Percentiles rank a stretch among this genome's conserved stretches.
Conservation (phyloP, 2,797 vertebrate genomes). For the Nothura maculosa region DNA sequence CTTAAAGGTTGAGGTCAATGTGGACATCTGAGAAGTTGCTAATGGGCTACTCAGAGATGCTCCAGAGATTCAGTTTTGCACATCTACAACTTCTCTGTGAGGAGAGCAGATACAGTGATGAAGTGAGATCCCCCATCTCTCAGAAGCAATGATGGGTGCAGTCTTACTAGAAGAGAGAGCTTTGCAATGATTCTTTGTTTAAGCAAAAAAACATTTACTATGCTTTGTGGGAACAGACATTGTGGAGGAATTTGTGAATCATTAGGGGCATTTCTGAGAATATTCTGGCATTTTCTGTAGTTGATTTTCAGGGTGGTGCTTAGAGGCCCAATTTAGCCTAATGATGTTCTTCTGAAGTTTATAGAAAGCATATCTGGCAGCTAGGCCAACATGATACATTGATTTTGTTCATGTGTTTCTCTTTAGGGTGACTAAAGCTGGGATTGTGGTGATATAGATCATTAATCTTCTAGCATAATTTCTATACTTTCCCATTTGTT, state of each 20-base stretch:
- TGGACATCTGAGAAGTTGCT: not conserved
- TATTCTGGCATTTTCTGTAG: constrained; percentile 7
- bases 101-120: not conserved
- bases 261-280: not conserved
- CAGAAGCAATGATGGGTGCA: not conserved
- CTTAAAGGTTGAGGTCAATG: not conserved
- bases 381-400: constrained; percentile 43
- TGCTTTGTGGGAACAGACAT: not conserved
- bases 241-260: not conserved
- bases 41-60: not conserved
- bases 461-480: constrained; percentile 60
- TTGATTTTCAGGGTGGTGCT: constrained; percentile 37
- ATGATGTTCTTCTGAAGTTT: constrained; percentile 64
- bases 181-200: not conserved
- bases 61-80: not conserved
- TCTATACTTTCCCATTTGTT: constrained; percentile 40
- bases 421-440: constrained; percentile 46
- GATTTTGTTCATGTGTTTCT: constrained; percentile 70
- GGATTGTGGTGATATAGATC: not conserved
- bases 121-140: not conserved
- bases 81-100: not conserved
- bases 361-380: constrained; percentile 57
- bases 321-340: not conserved
- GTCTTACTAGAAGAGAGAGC: not conserved
- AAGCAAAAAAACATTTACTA: not conserved